Percentiles rank a stretch among this genome's conserved stretches.
Evolutionary conservation across 2,113 vertebrate genomes (phyloP).

Genomic region (Neomonachus schauinslandi): DNA sequence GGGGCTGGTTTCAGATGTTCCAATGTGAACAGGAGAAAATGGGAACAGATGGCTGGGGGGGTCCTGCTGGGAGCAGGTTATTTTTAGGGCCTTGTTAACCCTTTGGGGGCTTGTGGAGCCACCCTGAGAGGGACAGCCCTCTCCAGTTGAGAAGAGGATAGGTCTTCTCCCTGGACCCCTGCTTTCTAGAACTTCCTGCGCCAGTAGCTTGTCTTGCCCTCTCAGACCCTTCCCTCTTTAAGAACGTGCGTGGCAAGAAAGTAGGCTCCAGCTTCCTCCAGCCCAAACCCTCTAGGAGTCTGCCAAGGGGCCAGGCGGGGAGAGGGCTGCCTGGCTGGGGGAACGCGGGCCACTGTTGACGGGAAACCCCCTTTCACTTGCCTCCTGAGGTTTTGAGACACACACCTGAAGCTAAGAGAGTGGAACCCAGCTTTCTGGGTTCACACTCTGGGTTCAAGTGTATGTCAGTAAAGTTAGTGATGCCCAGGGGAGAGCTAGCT

Average conservation of each 20-base stretch:
- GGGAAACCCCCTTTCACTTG: not conserved
- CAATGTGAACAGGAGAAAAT: conserved; percentile 84
- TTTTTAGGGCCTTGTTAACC: conserved; percentile 88
- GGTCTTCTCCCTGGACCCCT: not conserved
- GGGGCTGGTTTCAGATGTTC: conserved; percentile 86
- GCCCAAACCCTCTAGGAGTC: not conserved
- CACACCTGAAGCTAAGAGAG: not conserved
- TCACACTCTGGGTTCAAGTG: not conserved
- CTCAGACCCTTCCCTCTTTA: not conserved
- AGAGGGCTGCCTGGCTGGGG: not conserved
- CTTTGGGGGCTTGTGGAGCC: conserved; percentile 76
- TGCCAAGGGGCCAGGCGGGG: not conserved
- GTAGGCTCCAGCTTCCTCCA: not conserved
- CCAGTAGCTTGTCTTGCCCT: not conserved
- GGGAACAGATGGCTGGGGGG: conserved; percentile 89
- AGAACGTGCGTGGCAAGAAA: not conserved
- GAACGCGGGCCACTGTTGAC: not conserved
- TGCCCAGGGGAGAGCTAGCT: not conserved
- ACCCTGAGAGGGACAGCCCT: conserved; percentile 59
- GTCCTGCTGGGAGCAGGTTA: conserved; percentile 87
- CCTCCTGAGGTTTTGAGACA: not conserved
- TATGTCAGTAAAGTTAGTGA: not conserved
- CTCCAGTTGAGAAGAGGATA: not conserved
- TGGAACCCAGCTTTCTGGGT: not conserved
- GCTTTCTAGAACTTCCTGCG: not conserved